A percentile compares a stretch with the other conserved stretches of the same genome.
phyloP scores from a whole-genome alignment of 53 echinoderm and acorn worm genomes.

The Crossaster papposus region DNA sequence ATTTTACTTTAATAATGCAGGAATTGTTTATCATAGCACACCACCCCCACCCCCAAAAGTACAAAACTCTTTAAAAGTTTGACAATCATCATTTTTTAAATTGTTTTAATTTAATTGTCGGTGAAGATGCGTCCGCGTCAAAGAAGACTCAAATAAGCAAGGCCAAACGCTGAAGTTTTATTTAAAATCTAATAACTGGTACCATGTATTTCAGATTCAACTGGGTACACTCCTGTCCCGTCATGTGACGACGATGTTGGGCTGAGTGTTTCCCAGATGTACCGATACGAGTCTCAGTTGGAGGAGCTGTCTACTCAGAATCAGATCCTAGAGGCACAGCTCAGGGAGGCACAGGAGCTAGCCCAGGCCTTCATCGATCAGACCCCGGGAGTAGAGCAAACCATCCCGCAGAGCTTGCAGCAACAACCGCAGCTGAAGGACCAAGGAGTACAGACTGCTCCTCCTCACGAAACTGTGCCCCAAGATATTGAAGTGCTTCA shows the following conservation, averaged over 20 bases:
- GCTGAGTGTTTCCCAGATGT: conserved; percentile 81
- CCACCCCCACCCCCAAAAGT: no score
- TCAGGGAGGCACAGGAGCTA: conserved; percentile 55
- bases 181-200: background rate
- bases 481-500: conserved; percentile 26
- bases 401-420: background rate
- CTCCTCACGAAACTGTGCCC: conserved; percentile 8
- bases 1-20: no score
- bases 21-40: no score
- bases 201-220: background rate
- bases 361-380: conserved; percentile 3
- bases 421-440: conserved; percentile 22
- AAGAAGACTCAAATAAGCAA: background rate
- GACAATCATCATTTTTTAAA: no score
- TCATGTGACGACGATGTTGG: conserved; percentile 78
- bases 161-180: background rate
- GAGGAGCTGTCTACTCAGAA: conserved; percentile 70
- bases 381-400: background rate
- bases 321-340: conserved; percentile 65
- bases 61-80: no score
- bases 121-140: no score
- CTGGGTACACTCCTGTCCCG: conserved; percentile 37
- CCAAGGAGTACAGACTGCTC: conserved; percentile 3
- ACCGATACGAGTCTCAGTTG: conserved; percentile 77
- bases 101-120: no score